These are phyloP conservation scores for Ambastaia sidthimunki DNA, from an alignment of 2,797 vertebrate genomes.

Conservation along the genomic window DNA sequence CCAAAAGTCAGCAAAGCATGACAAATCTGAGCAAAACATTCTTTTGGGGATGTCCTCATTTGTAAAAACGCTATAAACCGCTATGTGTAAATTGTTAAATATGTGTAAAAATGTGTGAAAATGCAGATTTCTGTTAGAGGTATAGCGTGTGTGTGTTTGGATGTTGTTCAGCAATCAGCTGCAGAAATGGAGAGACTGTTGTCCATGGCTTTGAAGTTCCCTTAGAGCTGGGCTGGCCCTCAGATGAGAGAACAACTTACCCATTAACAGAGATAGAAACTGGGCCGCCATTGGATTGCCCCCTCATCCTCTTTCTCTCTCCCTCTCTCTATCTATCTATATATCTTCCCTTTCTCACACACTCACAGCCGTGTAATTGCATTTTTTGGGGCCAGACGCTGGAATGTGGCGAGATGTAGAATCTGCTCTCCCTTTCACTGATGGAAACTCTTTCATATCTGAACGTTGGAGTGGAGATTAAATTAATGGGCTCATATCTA, in stretches of 20 bases:
- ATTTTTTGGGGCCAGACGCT: constrained; percentile 74
- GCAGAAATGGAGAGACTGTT: constrained; percentile 72
- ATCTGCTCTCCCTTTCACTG: constrained; percentile 64
- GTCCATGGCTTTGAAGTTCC: constrained; percentile 74
- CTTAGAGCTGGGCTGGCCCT: constrained; percentile 74
- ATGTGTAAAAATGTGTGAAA: too few species aligned
- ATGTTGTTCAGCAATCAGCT: constrained; percentile 71
- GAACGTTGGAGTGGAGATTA: constrained; percentile 70
- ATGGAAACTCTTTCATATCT: constrained; percentile 70
- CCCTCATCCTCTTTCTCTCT: not conserved
- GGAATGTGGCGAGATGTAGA: constrained; percentile 69
- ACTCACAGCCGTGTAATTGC: constrained; percentile 76
- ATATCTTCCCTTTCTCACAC: constrained; percentile 49
- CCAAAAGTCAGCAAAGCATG: too few species aligned
- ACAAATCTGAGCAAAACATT: too few species aligned
- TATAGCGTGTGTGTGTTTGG: constrained; percentile 25
- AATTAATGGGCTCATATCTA: constrained; percentile 80
- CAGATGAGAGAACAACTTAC: constrained; percentile 71
- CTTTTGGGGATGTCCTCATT: too few species aligned
- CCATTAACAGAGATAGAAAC: constrained; percentile 72
- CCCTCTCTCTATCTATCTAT: constrained; percentile 17
- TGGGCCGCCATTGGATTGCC: too few species aligned
- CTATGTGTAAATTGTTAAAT: too few species aligned
- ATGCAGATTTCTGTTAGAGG: too few species aligned
- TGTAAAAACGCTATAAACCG: too few species aligned